Evolutionary conservation across 2,888 invertebrate species (phyloP).

Genomic region (Dendrolimus houi): DNA sequence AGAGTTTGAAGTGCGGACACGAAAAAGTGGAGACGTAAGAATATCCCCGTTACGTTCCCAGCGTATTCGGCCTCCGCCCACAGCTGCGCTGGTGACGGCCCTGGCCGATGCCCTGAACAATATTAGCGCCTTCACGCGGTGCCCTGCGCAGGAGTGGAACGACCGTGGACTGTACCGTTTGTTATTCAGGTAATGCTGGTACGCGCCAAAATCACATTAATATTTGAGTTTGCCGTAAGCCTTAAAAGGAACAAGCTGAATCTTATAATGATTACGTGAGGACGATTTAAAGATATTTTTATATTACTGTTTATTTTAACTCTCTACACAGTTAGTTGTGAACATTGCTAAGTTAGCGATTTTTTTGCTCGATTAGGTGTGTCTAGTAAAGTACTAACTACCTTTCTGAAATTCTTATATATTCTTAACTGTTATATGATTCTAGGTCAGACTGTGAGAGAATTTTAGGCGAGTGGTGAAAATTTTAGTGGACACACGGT

Average conservation of each 20-base stretch:
- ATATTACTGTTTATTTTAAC: too few species aligned
- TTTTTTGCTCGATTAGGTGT: too few species aligned
- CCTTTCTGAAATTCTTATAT: too few species aligned
- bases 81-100: constrained; percentile 38
- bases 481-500: too few species aligned
- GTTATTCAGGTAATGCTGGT: constrained; percentile 44
- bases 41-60: constrained; percentile 25
- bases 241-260: background rate
- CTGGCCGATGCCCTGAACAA: constrained; percentile 50
- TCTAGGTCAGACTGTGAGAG: too few species aligned
- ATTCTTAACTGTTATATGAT: too few species aligned
- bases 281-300: background rate
- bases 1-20: constrained; percentile 55
- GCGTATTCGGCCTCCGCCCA: constrained; percentile 36
- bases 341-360: too few species aligned
- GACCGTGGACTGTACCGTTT: constrained; percentile 53
- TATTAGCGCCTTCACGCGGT: constrained; percentile 34
- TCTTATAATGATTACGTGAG: background rate
- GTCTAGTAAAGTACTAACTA: too few species aligned
- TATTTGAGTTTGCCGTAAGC: background rate
- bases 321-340: too few species aligned
- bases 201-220: background rate
- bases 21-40: constrained; percentile 40
- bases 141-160: constrained; percentile 53
- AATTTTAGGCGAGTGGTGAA: too few species aligned